These are phyloP conservation scores for Linnaemya vulpina DNA, from an alignment of 2,888 invertebrate genomes.

Conservation along the genomic window DNA sequence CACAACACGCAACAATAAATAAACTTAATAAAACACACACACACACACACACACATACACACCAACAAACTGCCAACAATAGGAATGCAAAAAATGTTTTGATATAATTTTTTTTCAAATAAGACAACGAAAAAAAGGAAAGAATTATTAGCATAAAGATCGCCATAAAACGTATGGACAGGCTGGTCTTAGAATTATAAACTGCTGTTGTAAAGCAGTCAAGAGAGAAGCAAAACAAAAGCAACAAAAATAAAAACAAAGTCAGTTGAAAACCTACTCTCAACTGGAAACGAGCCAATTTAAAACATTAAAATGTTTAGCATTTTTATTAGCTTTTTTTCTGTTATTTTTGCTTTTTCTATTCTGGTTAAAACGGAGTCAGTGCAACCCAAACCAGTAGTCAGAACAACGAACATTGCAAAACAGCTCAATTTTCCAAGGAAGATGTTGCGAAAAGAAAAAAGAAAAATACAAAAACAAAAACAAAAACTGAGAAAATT, in stretches of 20 bases:
- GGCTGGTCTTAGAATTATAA: constrained; percentile 64
- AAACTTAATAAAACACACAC: constrained; percentile 25
- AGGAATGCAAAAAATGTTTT: constrained; percentile 56
- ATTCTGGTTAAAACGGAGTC: constrained; percentile 2
- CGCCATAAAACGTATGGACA: constrained; percentile 61
- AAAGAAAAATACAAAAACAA: neutral
- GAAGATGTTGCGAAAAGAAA: constrained; percentile 36
- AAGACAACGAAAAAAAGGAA: constrained; percentile 19
- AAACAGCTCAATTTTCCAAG: constrained; percentile 52
- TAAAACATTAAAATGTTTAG: constrained; percentile 69
- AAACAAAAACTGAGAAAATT: neutral
- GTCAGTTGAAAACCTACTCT: constrained; percentile 62
- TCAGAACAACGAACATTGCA: constrained; percentile 8
- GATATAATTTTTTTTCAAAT: neutral
- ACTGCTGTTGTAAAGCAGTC: constrained; percentile 32
- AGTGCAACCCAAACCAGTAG: constrained; percentile 7
- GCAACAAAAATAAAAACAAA: too few species aligned
- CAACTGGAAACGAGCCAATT: constrained; percentile 69
- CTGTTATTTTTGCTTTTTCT: neutral
- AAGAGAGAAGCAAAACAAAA: constrained; percentile 10
- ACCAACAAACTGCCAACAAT: constrained; percentile 39
- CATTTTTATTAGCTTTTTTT: constrained; percentile 60
- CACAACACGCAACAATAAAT: constrained; percentile 59
- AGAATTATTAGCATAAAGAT: neutral
- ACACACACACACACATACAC: neutral